Base-by-base conservation (phyloP, 2,113 vertebrate species). In the Hylia prasina region DNA sequence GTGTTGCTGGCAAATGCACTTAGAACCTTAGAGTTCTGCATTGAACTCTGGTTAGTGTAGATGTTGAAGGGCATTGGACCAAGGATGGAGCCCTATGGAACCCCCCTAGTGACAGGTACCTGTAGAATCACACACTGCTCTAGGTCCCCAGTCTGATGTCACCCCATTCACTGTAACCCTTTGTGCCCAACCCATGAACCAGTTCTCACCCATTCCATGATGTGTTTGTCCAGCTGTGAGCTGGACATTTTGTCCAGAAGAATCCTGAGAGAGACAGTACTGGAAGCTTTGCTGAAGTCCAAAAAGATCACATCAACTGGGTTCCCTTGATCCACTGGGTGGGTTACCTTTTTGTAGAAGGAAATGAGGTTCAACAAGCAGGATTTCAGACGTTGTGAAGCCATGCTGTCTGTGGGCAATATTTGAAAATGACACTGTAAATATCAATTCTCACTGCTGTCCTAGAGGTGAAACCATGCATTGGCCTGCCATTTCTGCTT, bases 71-170 rank as follows among this genome's bases (percentile, higher is more conserved):
- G 6, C n/a, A 25, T 3, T 4, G 7, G 24, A n/a, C 30, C 1
- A 6, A 45, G 11, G 13, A 40, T 68, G 24, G 20, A 68, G 13
- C 3, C 18, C 33, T 65, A 18, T 23, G 9, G n/a, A 60, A 21
- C 9, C 3, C 3, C 8, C 0, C 6, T 10, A 14, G 7, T 8
- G 24, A 21, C n/a, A 68, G 14, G n/a, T n/a, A n/a, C n/a, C n/a
- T n/a, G n/a, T n/a, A n/a, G n/a, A n/a, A n/a, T n/a, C n/a, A n/a
- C n/a, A n/a, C n/a, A n/a, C n/a, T n/a, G n/a, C n/a, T n/a, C n/a
- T n/a, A n/a, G n/a, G 9, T 21, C 14, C 2, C 12, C 17, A 27
- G 24, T n/a, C 20, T 47, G 45, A 30, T 40, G 3, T 10, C 48
- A 61, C 30, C 14, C 17, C 39, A 18, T 22, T 47, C 9, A 15